These are phyloP conservation scores for Astreopora myriophthalma DNA, from an alignment of 64 coral and sea anemone species.

Conservation along the genomic window DNA sequence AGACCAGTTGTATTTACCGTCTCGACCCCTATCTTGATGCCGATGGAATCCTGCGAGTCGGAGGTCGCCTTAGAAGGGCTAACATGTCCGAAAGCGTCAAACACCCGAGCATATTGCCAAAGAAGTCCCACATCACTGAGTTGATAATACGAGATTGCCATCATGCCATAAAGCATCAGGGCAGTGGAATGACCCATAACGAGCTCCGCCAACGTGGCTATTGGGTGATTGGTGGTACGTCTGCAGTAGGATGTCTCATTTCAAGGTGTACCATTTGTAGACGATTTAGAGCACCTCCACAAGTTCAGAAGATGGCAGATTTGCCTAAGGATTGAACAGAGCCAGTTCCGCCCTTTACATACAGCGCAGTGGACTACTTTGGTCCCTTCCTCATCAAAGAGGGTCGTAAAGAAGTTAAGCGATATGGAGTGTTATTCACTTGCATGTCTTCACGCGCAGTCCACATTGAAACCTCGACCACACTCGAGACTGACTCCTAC, in stretches of 20 bases:
- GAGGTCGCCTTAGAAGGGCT: slow-evolving; percentile 22
- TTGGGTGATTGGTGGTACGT: slow-evolving; percentile 28
- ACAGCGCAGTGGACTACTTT: slow-evolving; percentile 62
- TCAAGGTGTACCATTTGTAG: slow-evolving; percentile 31
- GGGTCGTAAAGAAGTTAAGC: slow-evolving; percentile 32
- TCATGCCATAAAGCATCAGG: slow-evolving; percentile 16
- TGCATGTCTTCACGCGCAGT: slow-evolving; percentile 33
- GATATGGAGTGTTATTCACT: slow-evolving; percentile 40
- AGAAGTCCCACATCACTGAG: neutral
- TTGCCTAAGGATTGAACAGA: slow-evolving; percentile 24
- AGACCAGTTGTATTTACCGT: slow-evolving; percentile 1
- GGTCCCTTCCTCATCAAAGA: slow-evolving; percentile 56
- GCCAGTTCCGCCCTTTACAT: slow-evolving; percentile 54
- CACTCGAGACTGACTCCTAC: neutral
- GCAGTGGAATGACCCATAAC: slow-evolving; percentile 34
- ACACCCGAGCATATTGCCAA: slow-evolving; percentile 29
- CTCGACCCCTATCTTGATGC: slow-evolving; percentile 40
- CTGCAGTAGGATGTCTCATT: neutral
- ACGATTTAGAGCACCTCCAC: slow-evolving; percentile 4
- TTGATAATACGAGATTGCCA: slow-evolving; percentile 21
- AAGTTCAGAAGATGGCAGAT: slow-evolving; percentile 65
- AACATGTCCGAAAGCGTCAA: neutral
- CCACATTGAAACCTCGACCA: slow-evolving; percentile 36
- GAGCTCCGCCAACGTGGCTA: slow-evolving; percentile 19
- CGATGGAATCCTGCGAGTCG: slow-evolving; percentile 14